Evolutionary conservation across 2,113 vertebrate genomes (phyloP).

Genomic region (Hydropotes inermis): DNA sequence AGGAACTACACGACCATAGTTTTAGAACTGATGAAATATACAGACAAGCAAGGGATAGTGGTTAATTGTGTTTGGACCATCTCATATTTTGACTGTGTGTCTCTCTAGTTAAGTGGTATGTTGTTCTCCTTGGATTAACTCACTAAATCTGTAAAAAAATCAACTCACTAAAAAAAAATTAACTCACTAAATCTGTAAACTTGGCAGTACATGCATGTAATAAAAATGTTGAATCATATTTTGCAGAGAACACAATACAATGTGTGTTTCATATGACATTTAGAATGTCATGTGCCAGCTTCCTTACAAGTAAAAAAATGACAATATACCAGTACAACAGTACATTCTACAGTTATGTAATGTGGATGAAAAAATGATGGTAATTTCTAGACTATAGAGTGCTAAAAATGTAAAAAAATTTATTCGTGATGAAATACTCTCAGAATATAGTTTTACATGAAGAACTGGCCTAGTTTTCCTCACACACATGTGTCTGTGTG

Average conservation of each 20-base stretch:
- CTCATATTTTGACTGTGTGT: not conserved
- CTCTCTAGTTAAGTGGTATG: not conserved
- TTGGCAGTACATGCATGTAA: not conserved
- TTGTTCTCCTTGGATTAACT: not conserved
- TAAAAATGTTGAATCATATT: not conserved
- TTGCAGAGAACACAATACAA: not conserved
- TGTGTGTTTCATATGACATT: not conserved
- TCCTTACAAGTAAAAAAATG: not conserved
- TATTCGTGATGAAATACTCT: not conserved
- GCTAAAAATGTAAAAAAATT: not conserved
- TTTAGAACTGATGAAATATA: not conserved
- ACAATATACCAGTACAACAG: not conserved
- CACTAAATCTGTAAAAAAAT: not conserved
- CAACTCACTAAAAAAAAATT: no score
- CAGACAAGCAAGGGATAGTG: not conserved
- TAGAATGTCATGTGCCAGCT: no score
- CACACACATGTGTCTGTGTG: accelerated
- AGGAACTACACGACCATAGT: accelerated
- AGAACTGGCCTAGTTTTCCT: not conserved
- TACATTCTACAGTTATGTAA: not conserved
- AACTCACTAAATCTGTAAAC: not conserved
- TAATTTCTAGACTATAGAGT: not conserved
- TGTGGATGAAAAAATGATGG: not conserved
- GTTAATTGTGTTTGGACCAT: not conserved
- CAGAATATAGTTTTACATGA: not conserved